phyloP scores from a whole-genome alignment of 2,113 vertebrate species.

The Nerophis ophidion region DNA sequence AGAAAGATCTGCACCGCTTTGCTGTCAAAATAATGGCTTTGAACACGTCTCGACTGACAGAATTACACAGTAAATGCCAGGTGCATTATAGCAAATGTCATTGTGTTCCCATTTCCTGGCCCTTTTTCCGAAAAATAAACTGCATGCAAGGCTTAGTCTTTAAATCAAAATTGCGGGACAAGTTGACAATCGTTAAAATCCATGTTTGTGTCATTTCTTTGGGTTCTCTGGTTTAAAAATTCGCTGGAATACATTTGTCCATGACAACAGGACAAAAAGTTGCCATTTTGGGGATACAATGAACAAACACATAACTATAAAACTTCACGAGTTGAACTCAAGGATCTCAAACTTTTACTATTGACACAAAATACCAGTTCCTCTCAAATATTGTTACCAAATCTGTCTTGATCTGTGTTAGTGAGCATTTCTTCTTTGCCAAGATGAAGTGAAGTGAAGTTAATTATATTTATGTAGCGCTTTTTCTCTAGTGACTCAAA shows the following conservation, averaged over 20 bases:
- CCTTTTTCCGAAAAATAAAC: constrained; percentile 1
- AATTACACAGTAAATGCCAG: not conserved
- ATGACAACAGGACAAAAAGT: no score
- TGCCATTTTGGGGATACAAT: no score
- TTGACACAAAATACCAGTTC: no score
- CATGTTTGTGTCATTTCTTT: not conserved
- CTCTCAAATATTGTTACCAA: no score
- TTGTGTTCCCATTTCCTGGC: not conserved
- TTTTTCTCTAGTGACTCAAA: no score
- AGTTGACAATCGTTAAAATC: constrained; percentile 1
- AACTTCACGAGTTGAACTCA: no score
- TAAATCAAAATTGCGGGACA: constrained; percentile 8
- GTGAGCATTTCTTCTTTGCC: no score
- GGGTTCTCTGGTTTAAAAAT: not conserved
- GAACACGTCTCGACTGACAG: not conserved
- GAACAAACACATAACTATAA: no score
- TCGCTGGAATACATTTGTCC: not conserved
- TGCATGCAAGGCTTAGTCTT: not conserved
- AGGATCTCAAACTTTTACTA: no score
- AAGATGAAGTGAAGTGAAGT: no score
- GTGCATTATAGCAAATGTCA: constrained; percentile 20
- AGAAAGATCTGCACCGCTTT: not conserved
- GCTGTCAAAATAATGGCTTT: not conserved
- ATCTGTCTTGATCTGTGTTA: no score
- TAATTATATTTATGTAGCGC: no score